Base-by-base conservation (phyloP, 2,113 vertebrate genomes). In the Paracanthobrama guichenoti region DNA sequence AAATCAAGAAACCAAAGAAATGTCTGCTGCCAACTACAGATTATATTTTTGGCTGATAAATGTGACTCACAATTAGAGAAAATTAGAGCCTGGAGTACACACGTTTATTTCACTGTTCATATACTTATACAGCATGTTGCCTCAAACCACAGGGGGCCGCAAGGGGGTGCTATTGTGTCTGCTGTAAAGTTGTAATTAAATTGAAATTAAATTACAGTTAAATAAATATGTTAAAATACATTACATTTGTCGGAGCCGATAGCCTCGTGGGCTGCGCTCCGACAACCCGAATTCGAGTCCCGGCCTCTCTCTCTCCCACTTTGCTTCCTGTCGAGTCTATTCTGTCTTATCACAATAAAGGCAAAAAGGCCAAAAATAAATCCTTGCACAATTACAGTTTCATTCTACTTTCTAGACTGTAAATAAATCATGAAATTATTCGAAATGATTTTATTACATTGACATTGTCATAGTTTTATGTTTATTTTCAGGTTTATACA, bases 41-140 rank as follows among this genome's bases (percentile, higher is more conserved):
- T 83, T 78, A 83, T 86, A 81, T 83, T 80, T 71, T n/a, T 67
- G 81, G 75, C 28, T 75, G 50, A 81, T 53, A 84, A 79, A 86
- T 64, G 69, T 84, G 83, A 82, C 60, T 84, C 78, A 87, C n/a
- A 72, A 9, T 5, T 26, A 6, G 26, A 6, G 26, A 76, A 11
- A 76, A 76, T 28, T 31, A 31, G 22, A 48, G 18, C 7, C 18
- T 39, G 66, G 18, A 22, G 9, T 22, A 16, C 66, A 39, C 26
- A 28, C 5, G 5, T 66, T 66, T 18, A 66, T 66, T 31, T 60
- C 1, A 1, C 11, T 11, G 24, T 60, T 60, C 59, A 12, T 60
- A 24, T 24, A 22, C 13, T 28, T 31, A 31, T 66, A 66, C 13
- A 66, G 13, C 26, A 14, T 66, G 48, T 50, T 50, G 12, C 48